These are phyloP conservation scores for Lithodes maja DNA, from an alignment of 2,888 invertebrate genomes.

Conservation along the genomic window DNA sequence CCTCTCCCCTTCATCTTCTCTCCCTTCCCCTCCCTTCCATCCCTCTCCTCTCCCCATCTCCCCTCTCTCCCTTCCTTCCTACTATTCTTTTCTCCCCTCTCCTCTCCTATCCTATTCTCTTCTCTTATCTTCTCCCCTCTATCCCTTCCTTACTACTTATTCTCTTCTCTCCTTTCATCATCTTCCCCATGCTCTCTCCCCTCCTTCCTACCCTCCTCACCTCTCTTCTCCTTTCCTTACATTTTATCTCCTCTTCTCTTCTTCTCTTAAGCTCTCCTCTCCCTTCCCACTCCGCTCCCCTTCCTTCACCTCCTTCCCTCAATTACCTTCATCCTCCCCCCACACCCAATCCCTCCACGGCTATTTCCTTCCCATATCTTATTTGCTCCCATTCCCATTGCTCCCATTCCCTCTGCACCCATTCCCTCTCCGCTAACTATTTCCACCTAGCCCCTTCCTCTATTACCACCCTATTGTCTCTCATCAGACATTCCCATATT, in stretches of 20 bases:
- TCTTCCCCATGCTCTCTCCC: neutral
- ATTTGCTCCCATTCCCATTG: no score
- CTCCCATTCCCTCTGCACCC: no score
- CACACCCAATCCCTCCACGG: no score
- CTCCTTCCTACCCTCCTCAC: neutral
- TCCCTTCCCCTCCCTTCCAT: neutral
- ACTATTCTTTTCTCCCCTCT: neutral
- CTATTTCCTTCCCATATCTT: no score
- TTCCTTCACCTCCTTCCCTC: neutral
- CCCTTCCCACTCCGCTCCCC: neutral
- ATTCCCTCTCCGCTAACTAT: no score
- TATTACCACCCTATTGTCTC: no score
- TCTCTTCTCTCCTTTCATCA: neutral
- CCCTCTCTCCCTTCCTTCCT: neutral
- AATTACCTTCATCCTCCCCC: neutral
- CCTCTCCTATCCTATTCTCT: no score
- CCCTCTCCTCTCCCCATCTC: neutral
- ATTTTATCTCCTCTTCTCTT: neutral
- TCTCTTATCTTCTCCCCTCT: neutral
- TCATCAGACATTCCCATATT: no score
- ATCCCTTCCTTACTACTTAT: no score
- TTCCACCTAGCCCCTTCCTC: no score
- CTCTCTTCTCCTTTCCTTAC: neutral
- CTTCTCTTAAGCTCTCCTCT: neutral
- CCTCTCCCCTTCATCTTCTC: neutral